Evolutionary conservation across 2,888 invertebrate genomes (phyloP).

Genomic region (Cerastis leucographa): DNA sequence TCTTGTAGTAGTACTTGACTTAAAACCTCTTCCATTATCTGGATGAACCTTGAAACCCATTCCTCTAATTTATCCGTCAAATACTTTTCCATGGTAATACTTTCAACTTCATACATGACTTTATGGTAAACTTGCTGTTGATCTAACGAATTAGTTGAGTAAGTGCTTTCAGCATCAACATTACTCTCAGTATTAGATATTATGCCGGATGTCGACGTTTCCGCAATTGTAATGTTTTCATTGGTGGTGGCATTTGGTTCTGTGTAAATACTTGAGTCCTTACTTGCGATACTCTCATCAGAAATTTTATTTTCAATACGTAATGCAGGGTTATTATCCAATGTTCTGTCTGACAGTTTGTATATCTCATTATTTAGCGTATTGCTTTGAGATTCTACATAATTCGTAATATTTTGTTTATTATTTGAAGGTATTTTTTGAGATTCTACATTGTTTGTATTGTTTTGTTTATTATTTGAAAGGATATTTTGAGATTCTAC

Average conservation of each 20-base stretch:
- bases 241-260: conserved; percentile 25
- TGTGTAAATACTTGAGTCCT: conserved; percentile 58
- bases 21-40: conserved; percentile 86
- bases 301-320: conserved; percentile 18
- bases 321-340: conserved; percentile 7
- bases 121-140: conserved; percentile 10
- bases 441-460: not conserved
- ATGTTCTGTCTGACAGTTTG: conserved; percentile 1
- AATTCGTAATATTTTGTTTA: conserved; percentile 35
- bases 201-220: conserved; percentile 74
- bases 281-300: conserved; percentile 47
- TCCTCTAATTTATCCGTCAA: conserved; percentile 79
- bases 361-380: conserved; percentile 1
- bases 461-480: conserved; percentile 43
- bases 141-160: conserved; percentile 9
- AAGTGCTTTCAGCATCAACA: conserved; percentile 63
- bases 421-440: conserved; percentile 13
- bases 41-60: conserved; percentile 83
- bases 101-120: conserved; percentile 77
- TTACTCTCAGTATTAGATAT: conserved; percentile 74
- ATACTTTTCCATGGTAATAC: conserved; percentile 76
- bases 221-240: conserved; percentile 67
- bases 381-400: conserved; percentile 2
- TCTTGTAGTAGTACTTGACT: conserved; percentile 77
- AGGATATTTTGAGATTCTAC: not conserved